These are phyloP conservation scores for Panthera tigris DNA, from an alignment of 2,113 vertebrate species.

Conservation along the genomic window DNA sequence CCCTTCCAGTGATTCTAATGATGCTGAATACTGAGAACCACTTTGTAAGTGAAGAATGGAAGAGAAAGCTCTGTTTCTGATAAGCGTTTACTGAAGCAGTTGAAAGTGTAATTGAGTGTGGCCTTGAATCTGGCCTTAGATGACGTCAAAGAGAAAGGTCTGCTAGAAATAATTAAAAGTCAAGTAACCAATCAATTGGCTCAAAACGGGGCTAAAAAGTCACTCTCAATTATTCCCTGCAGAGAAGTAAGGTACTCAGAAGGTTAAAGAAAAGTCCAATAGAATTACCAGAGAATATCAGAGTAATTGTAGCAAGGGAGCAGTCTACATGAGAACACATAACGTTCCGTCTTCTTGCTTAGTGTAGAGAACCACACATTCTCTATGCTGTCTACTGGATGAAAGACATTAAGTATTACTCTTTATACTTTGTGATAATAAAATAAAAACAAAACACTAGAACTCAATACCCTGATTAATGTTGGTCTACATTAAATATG, in stretches of 20 bases:
- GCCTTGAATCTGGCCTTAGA: background rate
- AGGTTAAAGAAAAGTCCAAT: background rate
- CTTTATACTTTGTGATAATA: background rate
- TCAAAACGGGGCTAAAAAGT: background rate
- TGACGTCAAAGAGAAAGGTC: background rate
- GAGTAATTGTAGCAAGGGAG: background rate
- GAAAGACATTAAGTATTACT: background rate
- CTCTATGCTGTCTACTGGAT: background rate
- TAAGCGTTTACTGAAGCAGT: background rate
- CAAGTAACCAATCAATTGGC: background rate
- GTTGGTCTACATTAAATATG: background rate
- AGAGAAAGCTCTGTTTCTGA: background rate
- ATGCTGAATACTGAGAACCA: background rate
- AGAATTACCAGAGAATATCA: background rate
- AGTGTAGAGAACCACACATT: fast-evolving
- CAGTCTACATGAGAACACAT: background rate
- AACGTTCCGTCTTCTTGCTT: background rate
- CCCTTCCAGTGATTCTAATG: background rate
- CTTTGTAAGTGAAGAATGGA: background rate
- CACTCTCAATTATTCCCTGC: background rate
- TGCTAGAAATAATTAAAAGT: slow-evolving; percentile 31
- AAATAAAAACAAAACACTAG: background rate
- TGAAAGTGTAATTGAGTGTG: background rate
- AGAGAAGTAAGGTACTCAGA: background rate
- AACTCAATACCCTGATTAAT: background rate